Percentiles rank a stretch among this genome's conserved stretches.
These are phyloP conservation scores for Sinocyclocheilus rhinocerous DNA, from an alignment of 2,113 vertebrate species.

Conservation along the genomic window DNA sequence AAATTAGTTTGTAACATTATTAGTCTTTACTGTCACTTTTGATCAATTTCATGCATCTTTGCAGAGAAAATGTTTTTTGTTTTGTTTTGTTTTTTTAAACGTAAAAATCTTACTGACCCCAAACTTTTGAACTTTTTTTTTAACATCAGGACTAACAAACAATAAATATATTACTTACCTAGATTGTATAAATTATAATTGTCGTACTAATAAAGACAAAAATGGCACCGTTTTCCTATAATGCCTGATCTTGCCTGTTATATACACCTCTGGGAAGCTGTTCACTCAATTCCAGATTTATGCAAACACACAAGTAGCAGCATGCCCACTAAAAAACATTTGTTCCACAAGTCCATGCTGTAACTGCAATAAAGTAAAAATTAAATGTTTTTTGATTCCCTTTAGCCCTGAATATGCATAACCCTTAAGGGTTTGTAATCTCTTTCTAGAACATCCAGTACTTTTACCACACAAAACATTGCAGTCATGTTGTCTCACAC, in stretches of 20 bases:
- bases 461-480: background rate
- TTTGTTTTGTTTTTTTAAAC: too few species aligned
- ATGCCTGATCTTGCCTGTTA: background rate
- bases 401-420: constrained; percentile 1
- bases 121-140: background rate
- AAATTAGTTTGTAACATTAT: too few species aligned
- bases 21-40: too few species aligned
- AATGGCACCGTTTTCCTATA: background rate
- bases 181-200: too few species aligned
- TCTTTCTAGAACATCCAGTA: constrained; percentile 1
- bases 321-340: background rate
- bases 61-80: too few species aligned
- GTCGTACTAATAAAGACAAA: background rate
- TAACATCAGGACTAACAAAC: too few species aligned
- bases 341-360: background rate
- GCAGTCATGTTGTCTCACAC: background rate
- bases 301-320: background rate
- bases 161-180: too few species aligned
- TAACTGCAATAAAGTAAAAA: background rate
- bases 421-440: background rate
- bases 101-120: background rate
- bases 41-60: too few species aligned
- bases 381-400: background rate
- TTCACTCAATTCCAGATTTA: background rate
- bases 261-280: background rate